These are phyloP conservation scores for Cynopterus sphinx DNA, from an alignment of 2,797 vertebrate species.

Conservation along the genomic window DNA sequence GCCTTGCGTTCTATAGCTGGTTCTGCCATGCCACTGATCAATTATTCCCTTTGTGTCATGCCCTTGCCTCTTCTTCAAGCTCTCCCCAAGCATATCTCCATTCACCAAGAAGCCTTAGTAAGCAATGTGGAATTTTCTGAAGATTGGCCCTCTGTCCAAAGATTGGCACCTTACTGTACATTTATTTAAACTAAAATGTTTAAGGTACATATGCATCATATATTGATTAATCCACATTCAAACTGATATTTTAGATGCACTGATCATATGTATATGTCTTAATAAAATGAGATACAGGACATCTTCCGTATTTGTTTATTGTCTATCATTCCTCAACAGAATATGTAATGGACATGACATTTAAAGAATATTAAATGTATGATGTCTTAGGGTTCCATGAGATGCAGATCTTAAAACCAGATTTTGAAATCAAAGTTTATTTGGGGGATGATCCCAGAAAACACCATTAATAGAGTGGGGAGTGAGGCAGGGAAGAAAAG, in stretches of 20 bases:
- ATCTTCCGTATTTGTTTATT: conserved; percentile 15
- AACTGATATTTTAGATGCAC: conserved; percentile 38
- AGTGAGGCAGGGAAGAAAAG: not conserved
- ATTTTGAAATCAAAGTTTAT: not conserved
- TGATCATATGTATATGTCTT: not conserved
- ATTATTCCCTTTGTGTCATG: not conserved
- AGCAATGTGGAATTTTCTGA: not conserved
- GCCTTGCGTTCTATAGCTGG: not conserved
- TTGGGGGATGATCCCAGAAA: not conserved
- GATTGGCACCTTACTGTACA: not conserved
- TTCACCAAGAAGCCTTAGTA: not conserved
- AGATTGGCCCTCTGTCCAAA: not conserved
- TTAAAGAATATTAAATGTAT: not conserved
- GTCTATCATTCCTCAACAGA: not conserved
- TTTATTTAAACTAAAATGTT: not conserved
- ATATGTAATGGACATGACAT: not conserved
- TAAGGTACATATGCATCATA: not conserved
- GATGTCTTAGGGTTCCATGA: not conserved
- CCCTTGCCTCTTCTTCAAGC: not conserved
- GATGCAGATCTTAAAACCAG: not conserved
- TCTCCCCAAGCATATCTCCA: not conserved
- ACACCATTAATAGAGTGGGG: not conserved
- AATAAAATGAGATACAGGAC: not conserved
- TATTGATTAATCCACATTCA: not conserved
- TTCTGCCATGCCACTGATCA: not conserved